phyloP scores from a whole-genome alignment of 2,113 vertebrate species.

The Tamias sibiricus region DNA sequence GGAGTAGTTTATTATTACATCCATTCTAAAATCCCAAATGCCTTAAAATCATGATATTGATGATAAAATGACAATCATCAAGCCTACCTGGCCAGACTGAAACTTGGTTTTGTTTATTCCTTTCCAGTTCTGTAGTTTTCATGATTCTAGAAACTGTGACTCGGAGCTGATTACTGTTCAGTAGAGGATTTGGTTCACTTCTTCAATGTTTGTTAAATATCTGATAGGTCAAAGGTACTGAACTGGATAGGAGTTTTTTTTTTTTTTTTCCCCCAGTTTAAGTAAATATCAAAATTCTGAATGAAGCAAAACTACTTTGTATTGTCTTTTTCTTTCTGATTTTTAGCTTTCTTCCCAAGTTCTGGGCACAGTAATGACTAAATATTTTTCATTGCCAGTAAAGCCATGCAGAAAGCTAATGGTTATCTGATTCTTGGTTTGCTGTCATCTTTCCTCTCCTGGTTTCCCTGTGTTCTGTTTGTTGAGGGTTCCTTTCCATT shows the following conservation, averaged over 20 bases:
- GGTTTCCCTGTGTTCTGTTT: neutral
- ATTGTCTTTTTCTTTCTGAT: neutral
- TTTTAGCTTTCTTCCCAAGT: slow-evolving; percentile 19
- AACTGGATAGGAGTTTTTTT: neutral
- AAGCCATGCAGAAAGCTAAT: neutral
- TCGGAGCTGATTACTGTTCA: neutral
- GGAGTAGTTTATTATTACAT: neutral
- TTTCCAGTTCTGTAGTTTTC: neutral
- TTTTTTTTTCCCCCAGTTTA: neutral
- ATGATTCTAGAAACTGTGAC: neutral
- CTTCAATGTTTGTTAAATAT: neutral
- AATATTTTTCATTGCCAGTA: neutral
- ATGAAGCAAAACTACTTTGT: neutral
- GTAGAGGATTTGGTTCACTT: neutral
- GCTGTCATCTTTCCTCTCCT: neutral
- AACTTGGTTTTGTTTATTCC: neutral
- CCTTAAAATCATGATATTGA: neutral
- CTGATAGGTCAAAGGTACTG: neutral
- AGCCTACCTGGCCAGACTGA: neutral
- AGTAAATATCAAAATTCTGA: neutral
- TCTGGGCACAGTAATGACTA: neutral
- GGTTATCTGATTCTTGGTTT: neutral
- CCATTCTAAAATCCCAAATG: neutral
- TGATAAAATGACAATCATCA: neutral
- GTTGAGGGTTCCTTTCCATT: neutral